These are phyloP conservation scores for Aegithalos caudatus DNA, from an alignment of 2,113 vertebrate genomes.

Conservation along the genomic window DNA sequence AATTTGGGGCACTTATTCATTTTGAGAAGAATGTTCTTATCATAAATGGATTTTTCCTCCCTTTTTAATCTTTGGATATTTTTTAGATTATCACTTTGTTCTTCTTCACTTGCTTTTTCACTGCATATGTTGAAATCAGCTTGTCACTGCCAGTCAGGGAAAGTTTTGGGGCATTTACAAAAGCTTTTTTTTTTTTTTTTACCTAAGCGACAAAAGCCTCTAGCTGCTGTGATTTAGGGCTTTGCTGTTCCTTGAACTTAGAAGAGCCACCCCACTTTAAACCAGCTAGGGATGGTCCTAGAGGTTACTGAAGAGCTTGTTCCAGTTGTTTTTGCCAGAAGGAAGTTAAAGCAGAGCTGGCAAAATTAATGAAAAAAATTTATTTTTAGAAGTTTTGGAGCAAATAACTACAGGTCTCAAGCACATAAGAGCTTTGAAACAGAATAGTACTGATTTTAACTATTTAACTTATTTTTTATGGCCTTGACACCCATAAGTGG, in stretches of 20 bases:
- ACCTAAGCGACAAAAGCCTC: not conserved
- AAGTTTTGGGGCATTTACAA: not conserved
- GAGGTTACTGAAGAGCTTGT: not conserved
- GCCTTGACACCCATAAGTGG: not conserved
- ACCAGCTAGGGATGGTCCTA: not conserved
- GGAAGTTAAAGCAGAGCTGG: not conserved
- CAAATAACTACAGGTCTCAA: not conserved
- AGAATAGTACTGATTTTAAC: not conserved
- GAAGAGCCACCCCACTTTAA: not conserved
- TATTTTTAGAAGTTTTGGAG: not conserved
- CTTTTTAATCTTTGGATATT: conserved; percentile 13
- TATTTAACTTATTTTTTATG: not conserved
- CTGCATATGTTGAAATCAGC: not conserved
- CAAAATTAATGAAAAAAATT: not conserved
- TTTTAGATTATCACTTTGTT: conserved; percentile 25
- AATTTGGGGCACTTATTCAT: not conserved
- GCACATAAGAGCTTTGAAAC: not conserved
- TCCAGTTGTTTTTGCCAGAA: not conserved
- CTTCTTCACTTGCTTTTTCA: not conserved
- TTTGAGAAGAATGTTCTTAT: conserved; percentile 37
- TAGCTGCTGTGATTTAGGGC: not conserved
- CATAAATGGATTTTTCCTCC: conserved; percentile 47
- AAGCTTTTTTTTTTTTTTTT: not conserved
- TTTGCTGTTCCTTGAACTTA: not conserved
- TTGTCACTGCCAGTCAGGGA: not conserved